Evolutionary conservation across 64 coral and sea anemone species (phyloP), one percentile per base, ranked within the genome.

Genomic region (Stichodactyla helianthus): DNA sequence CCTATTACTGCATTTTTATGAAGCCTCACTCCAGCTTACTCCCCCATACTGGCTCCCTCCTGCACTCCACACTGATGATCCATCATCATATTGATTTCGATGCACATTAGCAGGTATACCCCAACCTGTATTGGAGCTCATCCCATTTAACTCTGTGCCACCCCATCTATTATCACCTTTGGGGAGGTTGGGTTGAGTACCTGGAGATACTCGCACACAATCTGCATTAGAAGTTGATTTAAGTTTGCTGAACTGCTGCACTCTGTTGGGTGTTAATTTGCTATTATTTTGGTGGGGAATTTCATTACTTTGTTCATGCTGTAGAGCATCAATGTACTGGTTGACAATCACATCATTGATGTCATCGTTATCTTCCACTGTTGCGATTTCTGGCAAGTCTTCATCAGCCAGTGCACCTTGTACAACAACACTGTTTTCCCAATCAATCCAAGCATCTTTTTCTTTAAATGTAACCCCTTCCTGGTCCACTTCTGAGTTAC

Each of bases 141-240:
- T 55, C 14, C 23, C 28, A 12, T 90, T 90, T 50, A 93, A 79
- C 58, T 97, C 94, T 50, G 53, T 61, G 4, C 88, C 88, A 51
- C 94, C 94, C 94, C 94, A 93, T 13, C 94, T 87, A 85, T 93
- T 53, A 77, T 83, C 60, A 10, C 94, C 88, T 23, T 93, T 97
- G 5, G 88, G 91, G 8, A 91, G 91, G n/a, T 93, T 97, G 17
- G 91, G 91, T 35, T 85, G 5, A 13, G 94, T 90, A 2, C 94
- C 94, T 18, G 85, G 85, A 35, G 88, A 83, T 11, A 77, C 22
- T 54, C 88, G 74, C 12, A 56, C 7, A 10, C 83, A 82, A 58
- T 97, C 91, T 11, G 94, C 94, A 86, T 97, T 97, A 67, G 71
- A 57, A 10, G 94, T 97, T 56, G 94, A 97, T 70, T 97, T 97